Conservation (phyloP, 2,113 vertebrate genomes). For the Heteronetta atricapilla region DNA sequence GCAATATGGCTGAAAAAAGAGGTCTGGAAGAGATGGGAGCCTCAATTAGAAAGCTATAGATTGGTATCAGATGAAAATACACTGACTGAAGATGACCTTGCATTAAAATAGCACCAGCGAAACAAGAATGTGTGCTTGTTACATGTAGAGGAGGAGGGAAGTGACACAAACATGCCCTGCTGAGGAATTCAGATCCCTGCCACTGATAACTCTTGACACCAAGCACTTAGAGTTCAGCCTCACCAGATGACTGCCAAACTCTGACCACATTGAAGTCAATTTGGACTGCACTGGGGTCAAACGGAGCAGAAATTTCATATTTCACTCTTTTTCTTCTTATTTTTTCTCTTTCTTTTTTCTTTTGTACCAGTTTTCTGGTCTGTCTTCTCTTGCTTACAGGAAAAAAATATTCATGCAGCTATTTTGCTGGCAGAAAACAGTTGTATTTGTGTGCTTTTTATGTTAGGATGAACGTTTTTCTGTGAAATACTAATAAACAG, state of each 20-base stretch:
- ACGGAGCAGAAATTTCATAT: background rate
- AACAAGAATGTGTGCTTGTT: background rate
- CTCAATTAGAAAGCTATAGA: background rate
- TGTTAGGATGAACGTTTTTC: background rate
- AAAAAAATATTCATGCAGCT: fast-evolving
- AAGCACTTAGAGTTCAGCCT: background rate
- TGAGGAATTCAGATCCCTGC: background rate
- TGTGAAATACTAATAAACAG: background rate
- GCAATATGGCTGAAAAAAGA: background rate
- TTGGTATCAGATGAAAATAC: background rate
- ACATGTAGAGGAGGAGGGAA: background rate
- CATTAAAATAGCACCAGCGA: background rate
- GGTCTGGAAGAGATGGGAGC: background rate
- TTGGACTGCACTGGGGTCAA: background rate
- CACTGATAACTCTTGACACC: background rate
- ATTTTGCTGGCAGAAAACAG: background rate
- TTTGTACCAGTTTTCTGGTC: background rate
- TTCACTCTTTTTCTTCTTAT: background rate
- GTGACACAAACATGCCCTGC: background rate
- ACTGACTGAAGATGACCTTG: background rate
- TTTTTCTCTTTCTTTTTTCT: background rate
- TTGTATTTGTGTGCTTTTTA: background rate
- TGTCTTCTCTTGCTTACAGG: background rate
- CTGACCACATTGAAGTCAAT: background rate
- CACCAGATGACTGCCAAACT: background rate